phyloP scores from a whole-genome alignment of 2,888 invertebrate genomes.

The Aromia moschata region DNA sequence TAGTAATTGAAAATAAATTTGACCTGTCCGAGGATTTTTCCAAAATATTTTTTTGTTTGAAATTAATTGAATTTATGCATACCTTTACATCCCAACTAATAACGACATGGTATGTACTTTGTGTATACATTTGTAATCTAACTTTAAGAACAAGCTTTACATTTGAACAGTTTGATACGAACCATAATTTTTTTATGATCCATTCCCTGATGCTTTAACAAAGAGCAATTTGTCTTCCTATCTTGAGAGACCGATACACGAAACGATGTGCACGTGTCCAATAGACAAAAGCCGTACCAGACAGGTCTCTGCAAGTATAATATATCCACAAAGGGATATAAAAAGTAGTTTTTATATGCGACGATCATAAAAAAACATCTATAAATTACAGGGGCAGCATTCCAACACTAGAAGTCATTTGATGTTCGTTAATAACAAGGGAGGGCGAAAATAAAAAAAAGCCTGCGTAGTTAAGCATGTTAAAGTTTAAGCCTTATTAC shows the following conservation, averaged over 20 bases:
- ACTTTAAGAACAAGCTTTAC: too few species aligned
- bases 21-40: too few species aligned
- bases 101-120: too few species aligned
- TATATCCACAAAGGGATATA: constrained; percentile 26
- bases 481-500: constrained; percentile 9
- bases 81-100: too few species aligned
- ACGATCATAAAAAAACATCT: constrained; percentile 32
- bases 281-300: constrained; percentile 33
- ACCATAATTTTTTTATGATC: too few species aligned
- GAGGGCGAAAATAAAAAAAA: constrained; percentile 28
- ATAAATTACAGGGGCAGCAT: constrained; percentile 34
- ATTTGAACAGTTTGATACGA: too few species aligned
- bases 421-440: constrained; percentile 37
- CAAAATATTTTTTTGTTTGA: too few species aligned
- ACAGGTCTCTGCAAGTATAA: constrained; percentile 35
- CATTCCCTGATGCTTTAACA: background rate
- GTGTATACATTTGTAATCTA: too few species aligned
- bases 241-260: background rate
- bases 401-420: constrained; percentile 43
- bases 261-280: constrained; percentile 33
- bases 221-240: background rate
- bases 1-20: too few species aligned
- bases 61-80: too few species aligned
- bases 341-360: constrained; percentile 31
- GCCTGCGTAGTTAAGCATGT: constrained; percentile 20